Conservation (phyloP, 1,140 invertebrate species). For the Drosophila truncata region DNA sequence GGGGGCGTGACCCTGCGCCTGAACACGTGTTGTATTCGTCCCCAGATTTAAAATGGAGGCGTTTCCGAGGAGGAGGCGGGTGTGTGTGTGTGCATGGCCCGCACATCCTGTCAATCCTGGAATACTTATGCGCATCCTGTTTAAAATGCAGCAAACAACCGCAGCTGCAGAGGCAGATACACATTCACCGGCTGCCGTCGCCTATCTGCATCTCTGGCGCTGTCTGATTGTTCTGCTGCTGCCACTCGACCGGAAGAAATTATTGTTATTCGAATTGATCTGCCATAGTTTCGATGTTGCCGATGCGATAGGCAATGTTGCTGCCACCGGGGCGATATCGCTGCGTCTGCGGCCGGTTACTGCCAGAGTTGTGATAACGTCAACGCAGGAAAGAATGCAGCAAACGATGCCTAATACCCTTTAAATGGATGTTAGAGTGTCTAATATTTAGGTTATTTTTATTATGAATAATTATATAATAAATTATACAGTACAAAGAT, state of each 20-base stretch:
- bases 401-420: slow-evolving; percentile 6
- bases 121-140: slow-evolving; percentile 80
- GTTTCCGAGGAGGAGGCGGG: neutral
- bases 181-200: slow-evolving; percentile 24
- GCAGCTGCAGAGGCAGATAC: slow-evolving; percentile 60
- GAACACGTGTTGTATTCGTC: slow-evolving; percentile 28
- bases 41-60: slow-evolving; percentile 12
- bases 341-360: slow-evolving; percentile 45
- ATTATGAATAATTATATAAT: neutral
- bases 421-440: neutral
- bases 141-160: slow-evolving; percentile 52
- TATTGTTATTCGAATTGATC: slow-evolving; percentile 84
- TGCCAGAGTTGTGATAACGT: slow-evolving; percentile 75
- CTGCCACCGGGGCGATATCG: slow-evolving; percentile 64
- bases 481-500: neutral
- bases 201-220: slow-evolving; percentile 40
- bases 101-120: slow-evolving; percentile 80
- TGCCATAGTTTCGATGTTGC: slow-evolving; percentile 60
- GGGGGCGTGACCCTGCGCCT: slow-evolving; percentile 9
- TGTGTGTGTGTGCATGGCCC: slow-evolving; percentile 69
- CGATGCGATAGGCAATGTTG: slow-evolving; percentile 60
- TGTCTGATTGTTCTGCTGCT: slow-evolving; percentile 51
- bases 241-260: slow-evolving; percentile 79
- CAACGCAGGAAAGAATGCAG: slow-evolving; percentile 59
- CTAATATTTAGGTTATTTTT: neutral